Conservation (phyloP, 2,797 vertebrate genomes). For the Karalla daura region DNA sequence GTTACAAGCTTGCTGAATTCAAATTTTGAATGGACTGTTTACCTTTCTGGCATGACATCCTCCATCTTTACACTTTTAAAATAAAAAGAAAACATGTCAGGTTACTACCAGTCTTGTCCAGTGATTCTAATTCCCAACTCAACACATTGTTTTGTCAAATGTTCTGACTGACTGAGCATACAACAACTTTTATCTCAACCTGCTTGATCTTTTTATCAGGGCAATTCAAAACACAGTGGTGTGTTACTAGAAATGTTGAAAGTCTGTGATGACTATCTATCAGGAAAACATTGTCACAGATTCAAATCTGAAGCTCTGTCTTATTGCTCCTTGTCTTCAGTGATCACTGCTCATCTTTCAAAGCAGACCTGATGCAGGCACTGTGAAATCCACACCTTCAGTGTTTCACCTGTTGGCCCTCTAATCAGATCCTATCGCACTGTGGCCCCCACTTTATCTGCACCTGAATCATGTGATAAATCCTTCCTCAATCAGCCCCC, state of each 20-base stretch:
- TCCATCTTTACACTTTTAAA: background rate
- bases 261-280: conserved; percentile 48
- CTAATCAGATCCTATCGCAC: conserved; percentile 75
- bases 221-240: conserved; percentile 23
- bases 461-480: conserved; percentile 63
- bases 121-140: too few species aligned
- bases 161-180: background rate
- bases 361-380: conserved; percentile 68
- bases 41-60: background rate
- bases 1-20: too few species aligned
- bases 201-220: conserved; percentile 44
- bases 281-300: conserved; percentile 58
- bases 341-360: conserved; percentile 72
- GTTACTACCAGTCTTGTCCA: too few species aligned
- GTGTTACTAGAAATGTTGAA: conserved; percentile 45
- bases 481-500: conserved; percentile 66
- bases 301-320: conserved; percentile 54
- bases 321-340: conserved; percentile 50
- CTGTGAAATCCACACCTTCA: conserved; percentile 70
- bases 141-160: background rate
- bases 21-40: too few species aligned
- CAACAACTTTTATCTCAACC: conserved; percentile 36
- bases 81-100: too few species aligned
- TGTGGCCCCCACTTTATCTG: conserved; percentile 67
- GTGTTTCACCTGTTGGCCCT: conserved; percentile 67